These are phyloP conservation scores for Zootermopsis nevadensis DNA, from an alignment of 2,888 invertebrate genomes.

Conservation along the genomic window DNA sequence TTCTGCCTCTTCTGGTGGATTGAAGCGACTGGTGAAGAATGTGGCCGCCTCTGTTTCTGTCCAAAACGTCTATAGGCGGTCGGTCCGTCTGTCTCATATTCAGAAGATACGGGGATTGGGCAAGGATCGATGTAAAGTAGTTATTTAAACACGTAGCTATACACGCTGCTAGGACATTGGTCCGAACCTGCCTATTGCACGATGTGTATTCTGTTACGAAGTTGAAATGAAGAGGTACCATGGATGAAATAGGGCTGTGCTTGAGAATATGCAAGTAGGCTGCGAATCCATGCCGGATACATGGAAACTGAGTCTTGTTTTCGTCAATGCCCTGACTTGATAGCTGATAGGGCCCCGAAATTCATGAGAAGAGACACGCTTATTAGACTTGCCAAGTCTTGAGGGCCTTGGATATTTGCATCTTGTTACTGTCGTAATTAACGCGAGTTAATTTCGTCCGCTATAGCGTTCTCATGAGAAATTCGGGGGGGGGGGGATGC, in stretches of 20 bases:
- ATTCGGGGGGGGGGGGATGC: no score
- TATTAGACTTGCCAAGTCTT: no score
- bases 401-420: no score
- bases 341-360: no score
- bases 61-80: not conserved
- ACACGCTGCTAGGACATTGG: not conserved
- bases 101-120: not conserved
- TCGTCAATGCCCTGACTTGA: not conserved
- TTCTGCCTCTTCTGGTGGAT: slow-evolving; percentile 3
- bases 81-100: not conserved
- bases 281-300: not conserved
- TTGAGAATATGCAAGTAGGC: no score
- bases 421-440: no score
- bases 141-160: not conserved
- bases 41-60: not conserved
- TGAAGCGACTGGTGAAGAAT: not conserved
- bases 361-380: no score
- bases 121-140: not conserved
- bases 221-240: not conserved
- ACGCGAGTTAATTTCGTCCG: no score
- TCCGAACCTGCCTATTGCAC: not conserved
- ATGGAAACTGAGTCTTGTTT: not conserved
- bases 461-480: no score
- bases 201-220: not conserved
- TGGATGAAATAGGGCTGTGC: not conserved